Evolutionary conservation across 2,113 vertebrate species (phyloP).

Genomic region (Ceratotherium simum): DNA sequence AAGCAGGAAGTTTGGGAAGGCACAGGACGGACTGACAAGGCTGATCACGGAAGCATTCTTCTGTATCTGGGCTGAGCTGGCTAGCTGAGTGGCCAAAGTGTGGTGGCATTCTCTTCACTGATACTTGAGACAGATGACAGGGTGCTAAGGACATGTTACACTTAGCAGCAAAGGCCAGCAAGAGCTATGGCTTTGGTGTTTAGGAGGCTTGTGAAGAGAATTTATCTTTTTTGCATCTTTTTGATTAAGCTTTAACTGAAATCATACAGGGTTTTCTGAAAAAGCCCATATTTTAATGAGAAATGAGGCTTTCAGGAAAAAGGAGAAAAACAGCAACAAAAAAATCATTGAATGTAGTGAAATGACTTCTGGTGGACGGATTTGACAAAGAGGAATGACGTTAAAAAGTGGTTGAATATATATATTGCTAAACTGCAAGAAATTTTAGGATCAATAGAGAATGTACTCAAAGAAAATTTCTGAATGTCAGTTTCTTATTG

Average conservation of each 20-base stretch:
- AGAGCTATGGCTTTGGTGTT: not conserved
- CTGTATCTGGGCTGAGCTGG: not conserved
- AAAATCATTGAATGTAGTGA: not conserved
- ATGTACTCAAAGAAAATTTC: not conserved
- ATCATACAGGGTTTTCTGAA: not conserved
- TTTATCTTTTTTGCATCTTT: not conserved
- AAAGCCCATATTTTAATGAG: constrained; percentile 19
- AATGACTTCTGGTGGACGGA: not conserved
- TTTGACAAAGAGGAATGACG: not conserved
- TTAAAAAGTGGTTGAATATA: not conserved
- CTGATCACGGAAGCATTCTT: fast-evolving
- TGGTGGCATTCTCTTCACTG: not conserved
- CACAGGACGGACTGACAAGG: not conserved
- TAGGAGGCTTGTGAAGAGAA: not conserved
- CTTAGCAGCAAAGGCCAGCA: not conserved
- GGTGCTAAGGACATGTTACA: not conserved
- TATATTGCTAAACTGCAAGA: not conserved
- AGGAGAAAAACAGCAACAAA: not conserved
- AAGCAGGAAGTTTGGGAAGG: not conserved
- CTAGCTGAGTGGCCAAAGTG: not conserved
- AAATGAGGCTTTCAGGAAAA: constrained; percentile 28
- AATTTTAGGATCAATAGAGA: not conserved
- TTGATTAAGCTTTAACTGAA: not conserved
- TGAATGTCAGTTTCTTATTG: not conserved
- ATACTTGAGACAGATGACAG: no score